phyloP scores from a whole-genome alignment of 2,797 vertebrate species.

The Argyrosomus regius region DNA sequence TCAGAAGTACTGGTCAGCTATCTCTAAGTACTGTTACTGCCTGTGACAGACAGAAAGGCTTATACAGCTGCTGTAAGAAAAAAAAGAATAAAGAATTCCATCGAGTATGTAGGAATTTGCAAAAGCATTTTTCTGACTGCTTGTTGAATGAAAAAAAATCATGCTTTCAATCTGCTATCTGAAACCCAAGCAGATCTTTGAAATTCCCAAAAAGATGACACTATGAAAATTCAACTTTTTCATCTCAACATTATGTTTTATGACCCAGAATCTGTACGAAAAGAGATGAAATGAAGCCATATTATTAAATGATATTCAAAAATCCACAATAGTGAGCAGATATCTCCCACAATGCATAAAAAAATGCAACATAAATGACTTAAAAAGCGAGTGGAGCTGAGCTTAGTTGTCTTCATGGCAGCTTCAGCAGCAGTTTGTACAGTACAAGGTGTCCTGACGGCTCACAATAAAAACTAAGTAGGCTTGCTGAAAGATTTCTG shows the following conservation, averaged over 20 bases:
- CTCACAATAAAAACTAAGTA: conserved; percentile 26
- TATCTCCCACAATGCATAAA: background rate
- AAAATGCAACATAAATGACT: conserved; percentile 37
- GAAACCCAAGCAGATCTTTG: conserved; percentile 4
- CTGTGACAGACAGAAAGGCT: background rate
- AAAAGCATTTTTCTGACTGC: background rate
- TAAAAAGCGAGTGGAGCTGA: conserved; percentile 1
- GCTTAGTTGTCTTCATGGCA: conserved; percentile 3
- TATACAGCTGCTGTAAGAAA: background rate
- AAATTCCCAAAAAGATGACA: conserved; percentile 44
- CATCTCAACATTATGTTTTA: conserved; percentile 19
- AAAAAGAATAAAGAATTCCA: too few species aligned
- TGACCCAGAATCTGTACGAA: conserved; percentile 14
- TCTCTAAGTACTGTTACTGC: background rate
- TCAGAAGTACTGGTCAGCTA: background rate
- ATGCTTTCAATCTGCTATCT: background rate
- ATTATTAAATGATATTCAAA: conserved; percentile 34
- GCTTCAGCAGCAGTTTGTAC: conserved; percentile 1
- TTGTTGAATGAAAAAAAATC: background rate
- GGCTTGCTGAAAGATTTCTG: conserved; percentile 42
- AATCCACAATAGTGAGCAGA: background rate
- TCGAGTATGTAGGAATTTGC: too few species aligned
- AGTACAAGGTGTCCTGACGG: conserved; percentile 20
- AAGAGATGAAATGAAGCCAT: conserved; percentile 33
- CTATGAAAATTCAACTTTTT: conserved; percentile 14